A percentile compares a stretch with the other conserved stretches of the same genome.
These are phyloP conservation scores for Crematogaster levior DNA, from an alignment of 2,888 invertebrate genomes.

Conservation along the genomic window DNA sequence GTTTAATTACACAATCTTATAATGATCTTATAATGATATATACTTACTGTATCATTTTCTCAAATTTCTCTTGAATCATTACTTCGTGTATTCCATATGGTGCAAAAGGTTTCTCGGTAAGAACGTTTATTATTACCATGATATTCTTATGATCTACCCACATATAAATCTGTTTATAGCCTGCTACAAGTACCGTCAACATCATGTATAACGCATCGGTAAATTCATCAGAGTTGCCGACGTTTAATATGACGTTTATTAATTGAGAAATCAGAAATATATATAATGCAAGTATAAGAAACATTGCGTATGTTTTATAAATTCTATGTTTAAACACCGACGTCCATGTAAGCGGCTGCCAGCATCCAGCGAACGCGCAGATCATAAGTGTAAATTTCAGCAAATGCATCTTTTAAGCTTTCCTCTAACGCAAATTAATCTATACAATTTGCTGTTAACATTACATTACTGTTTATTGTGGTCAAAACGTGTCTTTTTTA, in stretches of 20 bases:
- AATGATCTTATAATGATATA: not conserved
- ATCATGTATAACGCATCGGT: conserved; percentile 64
- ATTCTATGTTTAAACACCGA: conserved; percentile 52
- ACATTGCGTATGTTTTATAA: conserved; percentile 54
- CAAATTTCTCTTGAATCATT: conserved; percentile 32
- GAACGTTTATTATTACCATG: conserved; percentile 47
- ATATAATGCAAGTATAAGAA: conserved; percentile 43
- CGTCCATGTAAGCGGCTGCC: conserved; percentile 60
- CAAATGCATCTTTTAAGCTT: conserved; percentile 51
- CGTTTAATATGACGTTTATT: conserved; percentile 51
- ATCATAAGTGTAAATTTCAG: conserved; percentile 57
- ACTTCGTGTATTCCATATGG: conserved; percentile 18
- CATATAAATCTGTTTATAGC: conserved; percentile 58
- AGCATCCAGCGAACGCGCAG: conserved; percentile 52
- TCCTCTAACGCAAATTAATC: not conserved
- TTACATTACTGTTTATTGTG: not conserved
- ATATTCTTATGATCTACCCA: conserved; percentile 50
- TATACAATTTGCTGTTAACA: conserved; percentile 10
- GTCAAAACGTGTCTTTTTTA: not conserved
- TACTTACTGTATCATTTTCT: conserved; percentile 32
- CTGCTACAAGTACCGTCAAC: conserved; percentile 57
- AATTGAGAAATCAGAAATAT: conserved; percentile 53
- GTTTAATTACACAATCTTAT: not conserved
- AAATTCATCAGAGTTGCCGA: conserved; percentile 56
- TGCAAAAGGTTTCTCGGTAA: conserved; percentile 44